Percentiles rank a stretch among this genome's conserved stretches.
phyloP scores from a whole-genome alignment of 2,797 vertebrate genomes.

The Acomys russatus region DNA sequence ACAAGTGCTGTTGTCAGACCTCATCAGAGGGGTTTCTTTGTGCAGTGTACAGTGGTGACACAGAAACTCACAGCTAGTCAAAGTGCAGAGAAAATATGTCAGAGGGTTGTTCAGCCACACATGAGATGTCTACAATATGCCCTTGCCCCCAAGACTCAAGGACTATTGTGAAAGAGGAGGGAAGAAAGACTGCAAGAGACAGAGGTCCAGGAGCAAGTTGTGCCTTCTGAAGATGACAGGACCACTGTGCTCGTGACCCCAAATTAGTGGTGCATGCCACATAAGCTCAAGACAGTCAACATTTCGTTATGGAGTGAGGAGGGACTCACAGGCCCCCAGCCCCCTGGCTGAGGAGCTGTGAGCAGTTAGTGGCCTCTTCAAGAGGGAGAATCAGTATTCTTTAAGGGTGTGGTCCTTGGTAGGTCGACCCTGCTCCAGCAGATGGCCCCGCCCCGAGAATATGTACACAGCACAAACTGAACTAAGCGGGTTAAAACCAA shows the following conservation, averaged over 20 bases:
- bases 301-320: neutral
- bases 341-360: neutral
- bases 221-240: neutral
- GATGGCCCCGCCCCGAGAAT: neutral
- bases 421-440: neutral
- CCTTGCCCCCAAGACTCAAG: neutral
- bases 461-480: neutral
- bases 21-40: neutral
- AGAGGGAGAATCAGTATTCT: neutral
- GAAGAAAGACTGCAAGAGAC: neutral
- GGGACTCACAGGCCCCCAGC: neutral
- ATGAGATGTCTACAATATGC: neutral
- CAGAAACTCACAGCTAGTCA: neutral
- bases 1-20: too few species aligned
- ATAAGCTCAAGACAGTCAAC: neutral
- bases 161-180: too few species aligned
- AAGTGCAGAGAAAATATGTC: neutral
- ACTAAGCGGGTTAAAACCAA: neutral
- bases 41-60: neutral
- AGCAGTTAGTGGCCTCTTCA: neutral
- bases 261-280: neutral
- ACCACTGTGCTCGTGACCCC: rapidly evolving
- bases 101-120: neutral
- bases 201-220: neutral
- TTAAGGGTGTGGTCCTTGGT: neutral